phyloP scores from a whole-genome alignment of 2,888 invertebrate genomes.

The Nomada fucata region DNA sequence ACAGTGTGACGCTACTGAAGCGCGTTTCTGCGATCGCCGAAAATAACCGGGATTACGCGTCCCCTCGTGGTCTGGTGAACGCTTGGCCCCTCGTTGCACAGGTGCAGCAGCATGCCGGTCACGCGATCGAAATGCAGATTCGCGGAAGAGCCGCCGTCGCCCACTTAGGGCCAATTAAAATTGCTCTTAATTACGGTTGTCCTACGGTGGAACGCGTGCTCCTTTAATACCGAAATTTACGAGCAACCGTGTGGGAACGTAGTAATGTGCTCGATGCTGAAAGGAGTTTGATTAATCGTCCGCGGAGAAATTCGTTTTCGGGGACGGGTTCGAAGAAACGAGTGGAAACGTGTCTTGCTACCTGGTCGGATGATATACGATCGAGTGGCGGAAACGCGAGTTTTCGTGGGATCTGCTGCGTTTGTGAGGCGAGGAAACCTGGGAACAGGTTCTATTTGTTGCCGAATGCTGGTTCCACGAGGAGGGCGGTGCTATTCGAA shows the following conservation, averaged over 20 bases:
- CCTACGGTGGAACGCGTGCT: neutral
- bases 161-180: conserved; percentile 60
- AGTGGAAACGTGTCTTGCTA: neutral
- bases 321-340: conserved; percentile 8
- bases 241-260: conserved; percentile 3
- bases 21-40: conserved; percentile 53
- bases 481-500: too few relatives aligned
- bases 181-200: conserved; percentile 55
- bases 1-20: conserved; percentile 68
- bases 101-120: conserved; percentile 55
- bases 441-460: neutral
- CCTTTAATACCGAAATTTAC: conserved; percentile 56
- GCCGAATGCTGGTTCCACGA: too few relatives aligned
- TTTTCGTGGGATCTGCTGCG: neutral
- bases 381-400: neutral
- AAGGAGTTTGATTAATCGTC: conserved; percentile 45
- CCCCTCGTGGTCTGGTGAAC: conserved; percentile 12
- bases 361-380: conserved; percentile 23
- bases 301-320: neutral
- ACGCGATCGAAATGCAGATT: conserved; percentile 66
- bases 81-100: conserved; percentile 30
- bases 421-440: neutral
- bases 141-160: conserved; percentile 59
- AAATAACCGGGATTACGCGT: conserved; percentile 60
- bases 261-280: conserved; percentile 11